phyloP scores from a whole-genome alignment of 2,113 vertebrate genomes.

The Callopanchax toddi region DNA sequence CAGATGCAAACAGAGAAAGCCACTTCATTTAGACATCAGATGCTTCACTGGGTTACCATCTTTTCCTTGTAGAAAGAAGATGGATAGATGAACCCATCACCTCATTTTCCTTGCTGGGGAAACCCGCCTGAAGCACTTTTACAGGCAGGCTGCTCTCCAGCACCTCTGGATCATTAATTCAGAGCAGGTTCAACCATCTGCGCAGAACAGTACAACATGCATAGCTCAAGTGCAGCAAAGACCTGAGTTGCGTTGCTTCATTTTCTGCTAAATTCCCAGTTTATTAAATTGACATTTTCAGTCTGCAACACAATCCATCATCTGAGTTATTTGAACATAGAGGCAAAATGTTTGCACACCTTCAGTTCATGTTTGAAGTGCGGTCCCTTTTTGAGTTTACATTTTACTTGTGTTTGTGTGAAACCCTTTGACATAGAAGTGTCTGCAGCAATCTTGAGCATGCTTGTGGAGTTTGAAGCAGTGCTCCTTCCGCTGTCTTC shows the following conservation, averaged over 20 bases:
- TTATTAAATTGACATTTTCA: neutral
- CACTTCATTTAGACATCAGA: constrained; percentile 61
- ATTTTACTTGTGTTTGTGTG: neutral
- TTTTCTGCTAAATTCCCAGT: constrained; percentile 1
- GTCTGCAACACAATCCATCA: neutral
- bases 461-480: constrained; percentile 28
- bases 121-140: constrained; percentile 42
- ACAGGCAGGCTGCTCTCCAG: constrained; percentile 21
- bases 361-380: too few species aligned
- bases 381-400: neutral
- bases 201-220: constrained; percentile 1
- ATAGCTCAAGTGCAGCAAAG: constrained; percentile 4
- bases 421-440: too few species aligned
- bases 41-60: constrained; percentile 38
- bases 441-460: neutral
- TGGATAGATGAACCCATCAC: constrained; percentile 49
- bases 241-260: neutral
- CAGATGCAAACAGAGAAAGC: constrained; percentile 18
- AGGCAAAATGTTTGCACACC: too few species aligned
- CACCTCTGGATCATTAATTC: constrained; percentile 46
- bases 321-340: neutral
- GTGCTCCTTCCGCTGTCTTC: constrained; percentile 19
- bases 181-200: constrained; percentile 36
- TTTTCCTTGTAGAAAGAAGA: constrained; percentile 18
- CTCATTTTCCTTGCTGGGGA: constrained; percentile 44